Conservation (phyloP, 2,797 vertebrate genomes). For the Sebastes dallii region DNA sequence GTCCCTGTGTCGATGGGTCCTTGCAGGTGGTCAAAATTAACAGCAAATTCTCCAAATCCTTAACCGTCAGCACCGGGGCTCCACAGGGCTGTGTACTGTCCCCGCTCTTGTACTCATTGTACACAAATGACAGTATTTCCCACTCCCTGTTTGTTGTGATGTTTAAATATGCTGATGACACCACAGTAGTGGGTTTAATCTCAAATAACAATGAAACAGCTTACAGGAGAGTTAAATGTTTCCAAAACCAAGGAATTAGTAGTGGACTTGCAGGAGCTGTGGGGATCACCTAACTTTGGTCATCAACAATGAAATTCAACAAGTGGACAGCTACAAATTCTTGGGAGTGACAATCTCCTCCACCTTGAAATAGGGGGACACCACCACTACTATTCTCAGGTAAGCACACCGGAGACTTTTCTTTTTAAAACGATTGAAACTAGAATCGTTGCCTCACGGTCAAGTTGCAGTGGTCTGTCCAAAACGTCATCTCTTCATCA, state of each 20-base stretch:
- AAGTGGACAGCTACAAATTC: neutral
- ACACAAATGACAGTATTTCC: neutral
- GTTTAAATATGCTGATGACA: neutral
- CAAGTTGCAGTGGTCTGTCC: too few species aligned
- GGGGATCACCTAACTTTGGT: neutral
- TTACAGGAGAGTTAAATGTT: neutral
- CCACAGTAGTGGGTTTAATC: neutral
- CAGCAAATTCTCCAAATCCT: neutral
- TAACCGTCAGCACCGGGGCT: neutral
- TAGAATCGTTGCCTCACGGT: too few species aligned
- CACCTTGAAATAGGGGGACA: neutral
- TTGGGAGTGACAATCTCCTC: neutral
- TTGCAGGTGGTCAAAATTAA: too few species aligned
- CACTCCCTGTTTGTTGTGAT: too few species aligned
- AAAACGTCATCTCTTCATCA: too few species aligned
- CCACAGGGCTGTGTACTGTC: neutral
- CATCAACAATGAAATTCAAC: neutral
- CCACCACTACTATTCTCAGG: too few species aligned
- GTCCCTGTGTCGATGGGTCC: neutral
- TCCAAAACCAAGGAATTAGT: neutral
- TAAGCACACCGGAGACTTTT: too few species aligned
- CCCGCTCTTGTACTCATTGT: neutral
- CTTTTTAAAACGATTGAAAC: neutral
- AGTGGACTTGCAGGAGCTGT: neutral
- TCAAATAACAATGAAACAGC: neutral